phyloP scores from a whole-genome alignment of 2,888 invertebrate genomes.

The Gonocerus acuteangulatus region DNA sequence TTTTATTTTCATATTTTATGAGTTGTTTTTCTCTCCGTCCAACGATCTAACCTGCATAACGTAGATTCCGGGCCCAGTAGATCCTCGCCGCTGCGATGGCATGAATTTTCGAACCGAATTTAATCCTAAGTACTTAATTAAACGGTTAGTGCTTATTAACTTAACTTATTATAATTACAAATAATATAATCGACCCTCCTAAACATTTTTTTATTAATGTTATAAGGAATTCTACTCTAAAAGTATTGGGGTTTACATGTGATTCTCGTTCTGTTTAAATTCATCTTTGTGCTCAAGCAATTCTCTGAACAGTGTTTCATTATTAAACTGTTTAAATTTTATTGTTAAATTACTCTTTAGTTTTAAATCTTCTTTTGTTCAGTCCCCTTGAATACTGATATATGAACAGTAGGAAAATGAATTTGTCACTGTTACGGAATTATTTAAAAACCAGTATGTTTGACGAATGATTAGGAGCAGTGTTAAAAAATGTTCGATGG shows the following conservation, averaged over 20 bases:
- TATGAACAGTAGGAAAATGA: no score
- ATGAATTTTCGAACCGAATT: slow-evolving; percentile 2
- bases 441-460: no score
- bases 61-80: not conserved
- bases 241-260: slow-evolving; percentile 9
- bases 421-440: no score
- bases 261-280: not conserved
- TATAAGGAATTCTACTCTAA: slow-evolving; percentile 1
- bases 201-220: not conserved
- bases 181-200: slow-evolving; percentile 3
- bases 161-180: slow-evolving; percentile 9
- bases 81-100: not conserved
- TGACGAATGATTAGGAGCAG: no score
- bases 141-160: not conserved
- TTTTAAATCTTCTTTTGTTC: no score
- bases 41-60: not conserved
- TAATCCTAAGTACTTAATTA: not conserved
- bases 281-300: no score
- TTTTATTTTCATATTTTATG: not conserved
- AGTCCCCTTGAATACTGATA: no score
- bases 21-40: slow-evolving; percentile 13
- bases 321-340: not conserved
- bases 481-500: no score
- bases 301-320: no score
- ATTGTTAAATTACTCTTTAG: no score